Evolutionary conservation across 2,113 vertebrate genomes (phyloP).

Genomic region (Oncorhynchus kisutch): DNA sequence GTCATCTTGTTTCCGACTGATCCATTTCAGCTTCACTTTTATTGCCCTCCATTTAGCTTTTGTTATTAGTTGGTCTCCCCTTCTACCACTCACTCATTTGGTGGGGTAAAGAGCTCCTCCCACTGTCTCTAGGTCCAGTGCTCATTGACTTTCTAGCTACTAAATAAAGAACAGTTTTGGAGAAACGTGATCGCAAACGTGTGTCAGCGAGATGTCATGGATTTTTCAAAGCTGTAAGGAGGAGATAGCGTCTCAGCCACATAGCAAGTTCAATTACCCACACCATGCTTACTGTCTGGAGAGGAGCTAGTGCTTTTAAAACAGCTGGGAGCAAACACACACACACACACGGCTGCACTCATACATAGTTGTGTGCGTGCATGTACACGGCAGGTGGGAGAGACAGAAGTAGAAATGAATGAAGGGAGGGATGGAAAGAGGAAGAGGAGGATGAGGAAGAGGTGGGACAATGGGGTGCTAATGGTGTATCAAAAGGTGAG

Average conservation of each 20-base stretch:
- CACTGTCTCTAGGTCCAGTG: background rate
- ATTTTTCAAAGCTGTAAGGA: constrained; percentile 43
- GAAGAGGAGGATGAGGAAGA: too few relatives aligned
- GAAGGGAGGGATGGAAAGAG: background rate
- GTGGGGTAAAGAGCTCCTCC: too few relatives aligned
- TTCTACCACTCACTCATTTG: too few relatives aligned
- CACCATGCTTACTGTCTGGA: constrained; percentile 29
- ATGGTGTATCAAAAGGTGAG: constrained; percentile 47
- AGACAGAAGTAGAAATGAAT: background rate
- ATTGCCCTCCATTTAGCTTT: too few relatives aligned
- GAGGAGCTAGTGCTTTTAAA: constrained; percentile 39
- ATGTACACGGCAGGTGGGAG: background rate
- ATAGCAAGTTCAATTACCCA: constrained; percentile 43
- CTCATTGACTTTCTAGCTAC: constrained; percentile 10
- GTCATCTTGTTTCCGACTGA: too few relatives aligned
- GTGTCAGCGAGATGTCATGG: constrained; percentile 41
- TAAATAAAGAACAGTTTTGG: constrained; percentile 4
- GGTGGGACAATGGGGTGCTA: constrained; percentile 33
- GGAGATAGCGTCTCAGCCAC: constrained; percentile 29
- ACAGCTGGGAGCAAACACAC: background rate
- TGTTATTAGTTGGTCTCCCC: too few relatives aligned
- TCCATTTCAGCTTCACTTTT: too few relatives aligned
- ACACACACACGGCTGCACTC: background rate
- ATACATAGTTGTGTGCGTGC: background rate
- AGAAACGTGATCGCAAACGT: constrained; percentile 37